Percentiles rank a stretch among this genome's conserved stretches.
phyloP scores from a whole-genome alignment of 2,888 invertebrate genomes.

The Ornithoptera priamus region DNA sequence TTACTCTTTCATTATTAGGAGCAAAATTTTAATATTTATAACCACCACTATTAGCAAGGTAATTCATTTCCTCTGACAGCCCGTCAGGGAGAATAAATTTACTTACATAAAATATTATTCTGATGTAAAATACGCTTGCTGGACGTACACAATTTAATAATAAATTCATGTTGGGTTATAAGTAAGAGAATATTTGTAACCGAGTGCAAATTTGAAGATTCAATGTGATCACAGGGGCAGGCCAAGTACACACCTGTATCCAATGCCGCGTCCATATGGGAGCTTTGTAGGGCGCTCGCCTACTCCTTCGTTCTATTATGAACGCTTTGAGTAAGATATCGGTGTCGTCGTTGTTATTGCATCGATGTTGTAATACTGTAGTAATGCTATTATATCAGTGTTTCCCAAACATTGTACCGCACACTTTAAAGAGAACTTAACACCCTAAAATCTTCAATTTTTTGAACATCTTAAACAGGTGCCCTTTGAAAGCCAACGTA shows the following conservation, averaged over 20 bases:
- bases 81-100: background rate
- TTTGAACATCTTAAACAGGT: no score
- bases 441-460: no score
- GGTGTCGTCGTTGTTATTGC: constrained; percentile 47
- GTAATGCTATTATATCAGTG: constrained; percentile 20
- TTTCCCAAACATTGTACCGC: no score
- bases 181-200: background rate
- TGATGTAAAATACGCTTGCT: background rate
- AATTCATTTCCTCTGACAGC: background rate
- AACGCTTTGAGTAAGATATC: constrained; percentile 70
- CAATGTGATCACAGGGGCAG: constrained; percentile 65
- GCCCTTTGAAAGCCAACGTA: no score
- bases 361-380: constrained; percentile 36
- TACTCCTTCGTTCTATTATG: constrained; percentile 76
- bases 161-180: background rate
- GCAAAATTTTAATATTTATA: background rate
- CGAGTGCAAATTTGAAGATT: constrained; percentile 18
- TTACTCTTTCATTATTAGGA: no score
- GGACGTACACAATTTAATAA: background rate
- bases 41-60: background rate
- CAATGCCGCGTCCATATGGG: constrained; percentile 64
- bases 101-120: background rate
- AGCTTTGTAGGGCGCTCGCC: constrained; percentile 73
- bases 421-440: no score
- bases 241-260: constrained; percentile 68